Evolutionary conservation across 2,113 vertebrate species (phyloP), one percentile per base, ranked within the genome.

Genomic region (Cyphomyrus plagiostoma): DNA sequence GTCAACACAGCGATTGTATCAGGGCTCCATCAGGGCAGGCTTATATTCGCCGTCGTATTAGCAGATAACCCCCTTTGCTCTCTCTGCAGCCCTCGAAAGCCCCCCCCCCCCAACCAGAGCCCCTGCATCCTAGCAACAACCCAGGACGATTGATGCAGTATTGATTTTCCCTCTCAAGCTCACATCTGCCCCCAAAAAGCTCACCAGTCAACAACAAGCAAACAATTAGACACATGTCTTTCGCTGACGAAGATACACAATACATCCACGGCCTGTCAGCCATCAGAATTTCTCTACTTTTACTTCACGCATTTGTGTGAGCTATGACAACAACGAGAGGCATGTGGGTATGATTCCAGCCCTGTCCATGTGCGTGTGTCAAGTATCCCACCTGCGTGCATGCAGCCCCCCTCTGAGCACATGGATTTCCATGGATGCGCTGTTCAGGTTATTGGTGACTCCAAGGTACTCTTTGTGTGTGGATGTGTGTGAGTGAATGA

Each of bases 41-140:
- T 56, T 52, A 84, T 48, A 88, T 62, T n/a, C 52, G 48, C 50
- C 52, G 26, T 86, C 56, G 87, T 83, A 58, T 83, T 56, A 74
- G 45, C 52, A 11, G 86, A 77, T 45, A 88, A 88, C 89, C 86
- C 86, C 86, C 89, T 52, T 90, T 77, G 45, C 86, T 88, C 87
- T 50, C 50, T 8, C 86, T 82, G 74, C 30, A 13, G 74, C 30
- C 88, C 52, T 56, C 48, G 21, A 53, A 82, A 42, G 21, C 49
- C n/a, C 48, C 66, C 88, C 50, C 48, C 48, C 45, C 30, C 30
- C 30, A 15, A 35, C 66, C 74, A 83, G 35, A 50, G 52, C 70
- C 42, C 70, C 66, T 48, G 86, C 89, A 88, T 90, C 86, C 89
- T 56, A 88, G 89, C 86, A 88, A 88, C 89, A 83, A 45, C 77